A percentile compares a stretch with the other conserved stretches of the same genome.
Evolutionary conservation across 2,888 invertebrate species (phyloP).

Genomic region (Mythimna loreyi): DNA sequence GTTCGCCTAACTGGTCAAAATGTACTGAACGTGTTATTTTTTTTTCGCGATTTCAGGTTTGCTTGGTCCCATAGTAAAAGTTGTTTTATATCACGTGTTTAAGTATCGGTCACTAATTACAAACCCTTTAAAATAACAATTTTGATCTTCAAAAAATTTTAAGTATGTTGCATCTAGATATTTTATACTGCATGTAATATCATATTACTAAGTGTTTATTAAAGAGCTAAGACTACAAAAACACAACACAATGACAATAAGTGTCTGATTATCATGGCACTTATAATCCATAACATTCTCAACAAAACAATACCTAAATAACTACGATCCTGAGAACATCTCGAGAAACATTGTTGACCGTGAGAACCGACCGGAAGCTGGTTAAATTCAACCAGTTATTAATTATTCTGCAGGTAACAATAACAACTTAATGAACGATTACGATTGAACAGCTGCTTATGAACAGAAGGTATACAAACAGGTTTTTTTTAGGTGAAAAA

Average conservation of each 20-base stretch:
- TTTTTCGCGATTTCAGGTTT: no score
- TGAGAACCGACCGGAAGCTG: slow-evolving; percentile 43
- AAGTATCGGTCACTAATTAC: no score
- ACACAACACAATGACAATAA: background rate
- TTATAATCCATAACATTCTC: background rate
- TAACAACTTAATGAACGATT: slow-evolving; percentile 7
- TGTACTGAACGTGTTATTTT: no score
- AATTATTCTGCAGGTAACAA: background rate
- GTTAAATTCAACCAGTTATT: background rate
- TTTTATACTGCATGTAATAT: no score
- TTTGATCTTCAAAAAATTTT: no score
- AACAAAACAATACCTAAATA: slow-evolving; percentile 10
- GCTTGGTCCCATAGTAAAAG: no score
- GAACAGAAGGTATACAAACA: background rate
- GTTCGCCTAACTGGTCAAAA: no score
- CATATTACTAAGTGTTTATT: background rate
- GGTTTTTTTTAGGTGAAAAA: no score
- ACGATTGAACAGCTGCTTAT: slow-evolving; percentile 37
- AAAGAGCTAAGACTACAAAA: background rate
- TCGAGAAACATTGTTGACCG: slow-evolving; percentile 35
- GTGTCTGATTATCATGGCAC: background rate
- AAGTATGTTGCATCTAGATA: no score
- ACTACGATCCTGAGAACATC: slow-evolving; percentile 18
- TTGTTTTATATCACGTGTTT: no score
- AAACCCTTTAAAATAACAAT: no score